phyloP scores from a whole-genome alignment of 2,888 invertebrate genomes.

The Spilosoma lubricipeda region DNA sequence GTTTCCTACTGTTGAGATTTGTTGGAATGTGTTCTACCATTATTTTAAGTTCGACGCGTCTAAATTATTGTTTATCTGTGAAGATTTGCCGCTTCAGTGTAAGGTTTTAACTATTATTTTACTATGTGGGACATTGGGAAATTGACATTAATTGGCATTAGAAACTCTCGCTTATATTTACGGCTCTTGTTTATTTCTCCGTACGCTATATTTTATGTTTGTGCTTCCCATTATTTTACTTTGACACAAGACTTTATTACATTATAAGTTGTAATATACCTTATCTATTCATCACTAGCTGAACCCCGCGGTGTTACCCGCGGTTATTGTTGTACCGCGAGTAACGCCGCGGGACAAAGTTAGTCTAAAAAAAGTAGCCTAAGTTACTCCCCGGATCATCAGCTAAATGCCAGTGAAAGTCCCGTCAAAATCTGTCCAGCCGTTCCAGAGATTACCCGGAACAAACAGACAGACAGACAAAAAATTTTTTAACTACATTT shows the following conservation, averaged over 20 bases:
- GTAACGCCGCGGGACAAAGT: no score
- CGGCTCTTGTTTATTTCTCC: constrained; percentile 31
- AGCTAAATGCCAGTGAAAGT: no score
- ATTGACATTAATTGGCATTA: constrained; percentile 56
- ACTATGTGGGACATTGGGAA: constrained; percentile 40
- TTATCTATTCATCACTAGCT: no score
- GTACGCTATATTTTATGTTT: constrained; percentile 32
- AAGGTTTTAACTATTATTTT: constrained; percentile 28
- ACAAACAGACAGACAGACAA: no score
- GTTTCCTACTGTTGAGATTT: constrained; percentile 57
- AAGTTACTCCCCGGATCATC: no score
- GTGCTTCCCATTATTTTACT: constrained; percentile 36
- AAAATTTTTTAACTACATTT: no score
- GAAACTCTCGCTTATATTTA: constrained; percentile 36
- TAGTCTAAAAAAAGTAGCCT: no score
- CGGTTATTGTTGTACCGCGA: no score
- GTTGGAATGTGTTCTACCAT: constrained; percentile 56
- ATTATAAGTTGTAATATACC: constrained; percentile 13
- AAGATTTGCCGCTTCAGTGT: constrained; percentile 25
- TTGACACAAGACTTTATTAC: constrained; percentile 42
- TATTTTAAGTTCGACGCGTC: constrained; percentile 61
- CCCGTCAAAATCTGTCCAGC: no score
- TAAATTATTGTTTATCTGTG: constrained; percentile 62
- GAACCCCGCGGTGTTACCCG: no score
- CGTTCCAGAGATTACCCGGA: no score